phyloP scores from a whole-genome alignment of 2,113 vertebrate species.

The Stigmatopora argus region DNA sequence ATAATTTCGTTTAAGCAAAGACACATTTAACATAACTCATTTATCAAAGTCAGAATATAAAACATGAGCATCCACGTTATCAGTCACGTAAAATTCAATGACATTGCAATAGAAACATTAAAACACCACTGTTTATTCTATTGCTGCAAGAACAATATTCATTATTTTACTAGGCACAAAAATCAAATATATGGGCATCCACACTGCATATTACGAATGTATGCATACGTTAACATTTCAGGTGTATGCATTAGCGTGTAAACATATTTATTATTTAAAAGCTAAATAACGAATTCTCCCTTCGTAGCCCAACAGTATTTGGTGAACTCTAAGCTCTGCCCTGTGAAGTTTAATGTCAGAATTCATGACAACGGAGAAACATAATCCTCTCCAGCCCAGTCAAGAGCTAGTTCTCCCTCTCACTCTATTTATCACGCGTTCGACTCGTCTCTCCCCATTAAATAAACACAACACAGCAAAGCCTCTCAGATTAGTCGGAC shows the following conservation, averaged over 20 bases:
- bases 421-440: background rate
- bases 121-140: no score
- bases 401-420: conserved; percentile 10
- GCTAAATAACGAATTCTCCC: conserved; percentile 62
- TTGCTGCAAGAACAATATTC: no score
- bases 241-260: conserved; percentile 23
- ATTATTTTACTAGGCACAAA: no score
- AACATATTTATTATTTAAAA: conserved; percentile 46
- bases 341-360: conserved; percentile 71
- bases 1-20: conserved; percentile 21
- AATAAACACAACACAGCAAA: conserved; percentile 26
- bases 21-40: conserved; percentile 17
- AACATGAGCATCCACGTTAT: background rate
- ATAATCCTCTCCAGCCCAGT: conserved; percentile 61
- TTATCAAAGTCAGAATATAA: background rate
- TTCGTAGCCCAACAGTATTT: conserved; percentile 52
- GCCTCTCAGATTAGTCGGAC: conserved; percentile 50
- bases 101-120: no score
- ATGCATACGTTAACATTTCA: conserved; percentile 4
- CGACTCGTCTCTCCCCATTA: conserved; percentile 10
- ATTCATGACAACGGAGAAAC: conserved; percentile 65
- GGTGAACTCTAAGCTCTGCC: conserved; percentile 65
- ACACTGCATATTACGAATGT: background rate
- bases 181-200: background rate
- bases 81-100: no score